phyloP scores from a whole-genome alignment of 2,888 invertebrate species.

The Diogma glabrata region DNA sequence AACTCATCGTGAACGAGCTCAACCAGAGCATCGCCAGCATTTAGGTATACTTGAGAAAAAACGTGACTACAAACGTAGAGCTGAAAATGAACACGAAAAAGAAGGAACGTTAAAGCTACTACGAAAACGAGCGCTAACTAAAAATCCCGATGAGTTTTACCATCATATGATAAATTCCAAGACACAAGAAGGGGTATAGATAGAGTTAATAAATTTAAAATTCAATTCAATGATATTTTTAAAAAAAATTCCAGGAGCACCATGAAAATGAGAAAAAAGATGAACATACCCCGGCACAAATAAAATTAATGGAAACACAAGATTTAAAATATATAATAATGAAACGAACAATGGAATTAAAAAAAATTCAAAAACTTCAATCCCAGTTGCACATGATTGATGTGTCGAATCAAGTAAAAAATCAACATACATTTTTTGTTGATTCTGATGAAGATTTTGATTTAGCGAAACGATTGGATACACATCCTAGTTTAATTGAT shows the following conservation, averaged over 20 bases:
- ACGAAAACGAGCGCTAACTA: constrained; percentile 72
- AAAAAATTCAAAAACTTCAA: constrained; percentile 54
- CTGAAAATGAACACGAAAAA: constrained; percentile 70
- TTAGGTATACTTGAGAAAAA: constrained; percentile 79
- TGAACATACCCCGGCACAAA: constrained; percentile 71
- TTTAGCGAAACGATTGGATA: constrained; percentile 57
- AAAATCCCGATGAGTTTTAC: constrained; percentile 97
- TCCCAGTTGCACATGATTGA: constrained; percentile 73
- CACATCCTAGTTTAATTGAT: constrained; percentile 57
- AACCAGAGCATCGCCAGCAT: constrained; percentile 64
- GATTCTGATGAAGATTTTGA: constrained; percentile 57
- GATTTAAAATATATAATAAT: constrained; percentile 82
- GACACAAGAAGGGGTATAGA: constrained; percentile 46
- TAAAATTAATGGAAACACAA: constrained; percentile 81
- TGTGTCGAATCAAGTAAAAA: constrained; percentile 51
- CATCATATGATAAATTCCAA: constrained; percentile 93
- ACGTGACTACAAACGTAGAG: constrained; percentile 71
- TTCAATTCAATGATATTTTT: neutral
- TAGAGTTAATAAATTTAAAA: too few species aligned
- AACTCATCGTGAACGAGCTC: constrained; percentile 74
- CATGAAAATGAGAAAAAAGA: constrained; percentile 57
- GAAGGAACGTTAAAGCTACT: constrained; percentile 69
- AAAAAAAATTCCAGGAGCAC: constrained; percentile 43
- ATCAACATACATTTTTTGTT: constrained; percentile 71
- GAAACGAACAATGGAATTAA: constrained; percentile 72